Evolutionary conservation across 2,113 vertebrate species (phyloP), one percentile per base, ranked within the genome.

Genomic region (Sphyrna mokarran): DNA sequence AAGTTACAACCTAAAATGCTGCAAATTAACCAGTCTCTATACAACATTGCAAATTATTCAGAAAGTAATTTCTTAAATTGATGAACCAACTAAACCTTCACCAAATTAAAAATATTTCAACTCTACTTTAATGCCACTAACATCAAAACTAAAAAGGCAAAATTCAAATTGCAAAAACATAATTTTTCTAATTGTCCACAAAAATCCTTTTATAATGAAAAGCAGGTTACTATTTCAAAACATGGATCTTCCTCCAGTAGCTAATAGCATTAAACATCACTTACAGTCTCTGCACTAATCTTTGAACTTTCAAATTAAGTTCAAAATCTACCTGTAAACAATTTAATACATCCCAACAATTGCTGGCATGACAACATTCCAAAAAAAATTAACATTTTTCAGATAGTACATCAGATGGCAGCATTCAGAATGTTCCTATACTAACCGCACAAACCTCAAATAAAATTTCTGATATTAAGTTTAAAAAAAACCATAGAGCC

Each of bases 251-350:
- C 29, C 37, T 69, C 66, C 58, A 63, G 58, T 94, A 23, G 8
- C 9, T 20, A 94, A 69, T 63, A 91, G 61, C 33, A 86, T 14
- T 66, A 33, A 66, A 37, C 14, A 48, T 54, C 23, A 72, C 43
- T 72, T 95, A 95, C 37, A 94, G 33, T 95, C 93, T 70, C 69
- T 76, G 26, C 40, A 72, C 23, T 76, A 72, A 95, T 70, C 40
- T 72, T 54, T 16, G 43, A 95, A 29, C 26, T 23, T 70, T 23
- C 10, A 37, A 95, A 95, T 70, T 70, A 94, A 68, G 40, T 95
- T 26, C 14, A 37, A 54, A 26, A 11, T 72, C 13, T 48, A 70
- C 48, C 20, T 8, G 8, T 54, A 95, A 72, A 37, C 14, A 14
- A 40, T 72, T 94, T 23, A 95, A 48, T n/a, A 29, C 26, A 33